Evolutionary conservation across 2,113 vertebrate species (phyloP).

Genomic region (Osmerus mordax): DNA sequence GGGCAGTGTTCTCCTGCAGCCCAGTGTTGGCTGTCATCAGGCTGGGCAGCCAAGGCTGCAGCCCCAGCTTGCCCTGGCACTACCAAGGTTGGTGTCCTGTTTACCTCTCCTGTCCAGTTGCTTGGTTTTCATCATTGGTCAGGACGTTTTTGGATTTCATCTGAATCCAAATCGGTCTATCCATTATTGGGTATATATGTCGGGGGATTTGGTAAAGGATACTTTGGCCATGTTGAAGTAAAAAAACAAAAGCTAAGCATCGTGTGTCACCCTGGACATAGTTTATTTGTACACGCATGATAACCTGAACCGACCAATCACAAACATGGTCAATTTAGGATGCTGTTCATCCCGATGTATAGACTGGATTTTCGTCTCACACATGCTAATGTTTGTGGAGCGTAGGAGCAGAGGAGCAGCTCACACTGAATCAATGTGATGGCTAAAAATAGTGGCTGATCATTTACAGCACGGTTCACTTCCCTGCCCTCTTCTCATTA

Average conservation of each 20-base stretch:
- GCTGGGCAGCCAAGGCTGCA: not conserved
- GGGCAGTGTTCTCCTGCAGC: slow-evolving; percentile 33
- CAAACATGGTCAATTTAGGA: too few species aligned
- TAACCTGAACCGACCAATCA: too few species aligned
- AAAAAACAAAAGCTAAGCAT: too few species aligned
- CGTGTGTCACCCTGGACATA: too few species aligned
- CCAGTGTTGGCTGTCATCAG: not conserved
- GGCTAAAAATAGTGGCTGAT: slow-evolving; percentile 36
- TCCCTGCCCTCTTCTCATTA: slow-evolving; percentile 22
- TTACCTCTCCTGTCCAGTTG: not conserved
- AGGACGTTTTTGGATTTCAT: too few species aligned
- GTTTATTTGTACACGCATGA: too few species aligned
- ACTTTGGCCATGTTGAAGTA: too few species aligned
- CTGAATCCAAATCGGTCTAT: too few species aligned
- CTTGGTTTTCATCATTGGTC: too few species aligned
- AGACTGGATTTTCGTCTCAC: not conserved
- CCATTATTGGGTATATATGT: too few species aligned
- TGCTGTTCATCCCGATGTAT: too few species aligned
- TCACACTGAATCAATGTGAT: slow-evolving; percentile 25
- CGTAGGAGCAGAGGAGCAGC: not conserved
- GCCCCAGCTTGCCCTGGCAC: not conserved
- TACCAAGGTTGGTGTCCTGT: not conserved
- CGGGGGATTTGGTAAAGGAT: too few species aligned
- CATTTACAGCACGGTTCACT: slow-evolving; percentile 7
- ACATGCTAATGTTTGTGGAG: slow-evolving; percentile 20